These are phyloP conservation scores for Tinamus major DNA, from an alignment of 2,797 vertebrate species.

Conservation along the genomic window DNA sequence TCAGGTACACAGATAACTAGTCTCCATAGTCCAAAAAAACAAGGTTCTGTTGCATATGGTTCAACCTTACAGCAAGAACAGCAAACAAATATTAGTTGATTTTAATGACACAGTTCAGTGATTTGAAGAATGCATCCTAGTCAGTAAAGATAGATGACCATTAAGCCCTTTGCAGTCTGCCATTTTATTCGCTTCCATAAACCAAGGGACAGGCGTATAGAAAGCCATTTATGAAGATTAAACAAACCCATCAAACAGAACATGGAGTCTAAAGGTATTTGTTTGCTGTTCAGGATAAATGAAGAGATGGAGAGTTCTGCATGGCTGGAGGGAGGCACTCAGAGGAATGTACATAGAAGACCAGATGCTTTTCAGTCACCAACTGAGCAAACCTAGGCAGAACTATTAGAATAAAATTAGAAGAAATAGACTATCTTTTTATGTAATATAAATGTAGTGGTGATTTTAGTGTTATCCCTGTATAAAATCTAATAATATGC, in stretches of 20 bases:
- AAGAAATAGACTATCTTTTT: not conserved
- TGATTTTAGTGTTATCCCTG: not conserved
- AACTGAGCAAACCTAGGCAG: not conserved
- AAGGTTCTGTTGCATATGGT: not conserved
- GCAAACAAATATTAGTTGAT: not conserved
- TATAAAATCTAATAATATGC: not conserved
- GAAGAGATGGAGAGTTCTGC: not conserved
- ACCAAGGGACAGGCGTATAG: not conserved
- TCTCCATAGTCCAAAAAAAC: not conserved
- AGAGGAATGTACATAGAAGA: not conserved
- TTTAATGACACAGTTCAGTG: not conserved
- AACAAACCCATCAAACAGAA: not conserved
- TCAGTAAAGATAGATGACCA: not conserved
- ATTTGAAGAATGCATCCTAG: not conserved
- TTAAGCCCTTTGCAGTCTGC: not conserved
- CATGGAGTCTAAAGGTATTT: not conserved
- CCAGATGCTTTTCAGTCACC: not conserved
- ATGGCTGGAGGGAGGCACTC: not conserved
- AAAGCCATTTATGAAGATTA: not conserved
- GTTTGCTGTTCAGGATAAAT: not conserved
- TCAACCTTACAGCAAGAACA: not conserved
- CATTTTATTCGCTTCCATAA: not conserved
- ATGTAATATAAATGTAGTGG: accelerated
- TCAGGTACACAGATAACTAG: not conserved
- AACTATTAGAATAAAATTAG: not conserved